phyloP scores from a whole-genome alignment of 2,113 vertebrate genomes.

The Tretioscincus oriximinensis region DNA sequence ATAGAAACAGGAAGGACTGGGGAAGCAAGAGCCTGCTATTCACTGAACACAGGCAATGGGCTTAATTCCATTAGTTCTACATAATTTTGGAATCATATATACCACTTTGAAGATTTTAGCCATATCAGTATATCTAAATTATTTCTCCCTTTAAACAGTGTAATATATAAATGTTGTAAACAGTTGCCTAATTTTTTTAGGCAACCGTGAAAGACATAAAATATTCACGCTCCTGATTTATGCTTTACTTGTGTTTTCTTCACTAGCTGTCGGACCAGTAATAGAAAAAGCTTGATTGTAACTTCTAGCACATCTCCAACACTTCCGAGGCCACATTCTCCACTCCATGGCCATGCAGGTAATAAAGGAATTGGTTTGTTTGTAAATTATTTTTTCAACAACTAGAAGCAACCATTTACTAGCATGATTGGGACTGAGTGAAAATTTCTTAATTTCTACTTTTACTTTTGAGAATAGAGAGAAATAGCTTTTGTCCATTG shows the following conservation, averaged over 20 bases:
- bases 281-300: slow-evolving; percentile 97
- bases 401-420: neutral
- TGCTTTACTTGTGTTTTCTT: neutral
- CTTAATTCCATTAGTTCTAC: too few species aligned
- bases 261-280: slow-evolving; percentile 92
- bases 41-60: too few species aligned
- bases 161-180: too few species aligned
- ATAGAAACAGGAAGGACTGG: too few species aligned
- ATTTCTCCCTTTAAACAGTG: neutral
- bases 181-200: neutral
- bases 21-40: too few species aligned
- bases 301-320: slow-evolving; percentile 98
- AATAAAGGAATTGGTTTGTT: slow-evolving; percentile 44
- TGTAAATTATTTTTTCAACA: too few species aligned
- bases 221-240: neutral
- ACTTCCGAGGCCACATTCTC: slow-evolving; percentile 92
- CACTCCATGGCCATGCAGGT: slow-evolving; percentile 93
- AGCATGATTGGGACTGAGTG: slow-evolving; percentile 3
- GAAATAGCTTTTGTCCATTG: neutral
- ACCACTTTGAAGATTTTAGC: too few species aligned
- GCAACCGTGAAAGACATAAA: neutral
- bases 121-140: too few species aligned
- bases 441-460: neutral
- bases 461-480: neutral
- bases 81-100: too few species aligned